These are phyloP conservation scores for Nemotelus nigrinus DNA, from an alignment of 2,888 invertebrate species.

Conservation along the genomic window DNA sequence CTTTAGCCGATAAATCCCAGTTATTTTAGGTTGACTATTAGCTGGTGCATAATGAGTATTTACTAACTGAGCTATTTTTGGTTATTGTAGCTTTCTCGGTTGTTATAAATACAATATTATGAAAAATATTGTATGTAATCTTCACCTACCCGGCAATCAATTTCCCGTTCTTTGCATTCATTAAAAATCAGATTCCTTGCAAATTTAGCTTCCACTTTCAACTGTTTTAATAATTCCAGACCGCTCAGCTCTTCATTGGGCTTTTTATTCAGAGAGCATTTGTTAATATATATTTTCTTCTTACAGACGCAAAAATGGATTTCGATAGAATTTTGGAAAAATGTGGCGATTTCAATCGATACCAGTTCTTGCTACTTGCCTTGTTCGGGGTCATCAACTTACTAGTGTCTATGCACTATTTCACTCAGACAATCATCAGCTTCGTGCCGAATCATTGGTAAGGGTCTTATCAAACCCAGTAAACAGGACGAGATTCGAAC, in stretches of 20 bases:
- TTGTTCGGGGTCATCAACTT: constrained; percentile 69
- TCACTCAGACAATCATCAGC: constrained; percentile 70
- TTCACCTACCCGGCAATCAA: too few relatives aligned
- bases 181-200: too few relatives aligned
- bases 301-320: constrained; percentile 39
- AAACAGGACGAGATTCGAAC: too few relatives aligned
- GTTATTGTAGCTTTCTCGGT: too few relatives aligned
- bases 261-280: background rate
- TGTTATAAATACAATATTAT: too few relatives aligned
- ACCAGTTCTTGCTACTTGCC: constrained; percentile 66
- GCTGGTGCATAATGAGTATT: too few relatives aligned
- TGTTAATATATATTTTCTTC: constrained; percentile 2
- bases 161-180: too few relatives aligned
- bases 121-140: too few relatives aligned
- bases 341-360: constrained; percentile 68
- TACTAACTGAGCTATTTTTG: too few relatives aligned
- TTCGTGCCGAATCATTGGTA: constrained; percentile 67
- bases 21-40: too few relatives aligned
- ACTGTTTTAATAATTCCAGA: background rate
- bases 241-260: too few relatives aligned
- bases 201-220: background rate
- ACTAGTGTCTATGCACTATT: constrained; percentile 69
- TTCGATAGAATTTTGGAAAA: constrained; percentile 67
- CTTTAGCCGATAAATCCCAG: too few relatives aligned
- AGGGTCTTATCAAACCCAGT: constrained; percentile 44